phyloP scores from a whole-genome alignment of 92 coral and sea anemone genomes.

The Porites cylindrica region DNA sequence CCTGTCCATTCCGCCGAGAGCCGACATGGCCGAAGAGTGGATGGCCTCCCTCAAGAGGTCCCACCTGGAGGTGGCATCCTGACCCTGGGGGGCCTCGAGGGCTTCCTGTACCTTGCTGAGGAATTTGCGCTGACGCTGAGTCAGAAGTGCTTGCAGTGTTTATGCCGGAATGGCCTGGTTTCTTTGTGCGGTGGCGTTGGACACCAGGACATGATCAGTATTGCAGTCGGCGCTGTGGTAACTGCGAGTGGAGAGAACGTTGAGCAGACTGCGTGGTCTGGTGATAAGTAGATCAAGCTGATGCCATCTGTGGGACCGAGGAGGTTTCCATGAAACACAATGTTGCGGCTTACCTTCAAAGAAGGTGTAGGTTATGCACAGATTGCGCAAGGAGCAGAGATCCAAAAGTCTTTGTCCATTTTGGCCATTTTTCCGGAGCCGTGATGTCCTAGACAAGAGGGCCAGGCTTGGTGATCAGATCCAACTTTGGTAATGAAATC shows the following conservation, averaged over 20 bases:
- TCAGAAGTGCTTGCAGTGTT: not conserved
- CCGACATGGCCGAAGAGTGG: not conserved
- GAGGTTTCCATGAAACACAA: not conserved
- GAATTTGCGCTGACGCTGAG: not conserved
- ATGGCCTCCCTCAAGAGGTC: not conserved
- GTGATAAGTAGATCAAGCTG: slow-evolving; percentile 31
- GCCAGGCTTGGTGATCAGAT: too few relatives aligned
- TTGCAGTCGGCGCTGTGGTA: slow-evolving; percentile 41
- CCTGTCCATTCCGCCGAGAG: too few relatives aligned
- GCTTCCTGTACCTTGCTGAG: not conserved
- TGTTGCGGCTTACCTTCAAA: not conserved
- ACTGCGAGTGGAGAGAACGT: slow-evolving; percentile 29
- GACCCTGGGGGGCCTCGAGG: not conserved
- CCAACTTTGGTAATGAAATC: too few relatives aligned
- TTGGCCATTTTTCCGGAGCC: too few relatives aligned
- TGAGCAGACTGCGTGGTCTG: slow-evolving; percentile 25
- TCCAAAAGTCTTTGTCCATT: slow-evolving; percentile 10
- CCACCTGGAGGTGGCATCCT: not conserved
- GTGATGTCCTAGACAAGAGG: too few relatives aligned
- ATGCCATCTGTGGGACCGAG: not conserved
- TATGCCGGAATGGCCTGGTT: not conserved
- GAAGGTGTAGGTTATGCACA: slow-evolving; percentile 6
- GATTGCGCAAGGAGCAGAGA: slow-evolving; percentile 28
- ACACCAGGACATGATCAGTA: slow-evolving; percentile 24
- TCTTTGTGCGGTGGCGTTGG: not conserved